These are phyloP conservation scores for Colaptes auratus DNA, from an alignment of 2,113 vertebrate species.

Conservation along the genomic window DNA sequence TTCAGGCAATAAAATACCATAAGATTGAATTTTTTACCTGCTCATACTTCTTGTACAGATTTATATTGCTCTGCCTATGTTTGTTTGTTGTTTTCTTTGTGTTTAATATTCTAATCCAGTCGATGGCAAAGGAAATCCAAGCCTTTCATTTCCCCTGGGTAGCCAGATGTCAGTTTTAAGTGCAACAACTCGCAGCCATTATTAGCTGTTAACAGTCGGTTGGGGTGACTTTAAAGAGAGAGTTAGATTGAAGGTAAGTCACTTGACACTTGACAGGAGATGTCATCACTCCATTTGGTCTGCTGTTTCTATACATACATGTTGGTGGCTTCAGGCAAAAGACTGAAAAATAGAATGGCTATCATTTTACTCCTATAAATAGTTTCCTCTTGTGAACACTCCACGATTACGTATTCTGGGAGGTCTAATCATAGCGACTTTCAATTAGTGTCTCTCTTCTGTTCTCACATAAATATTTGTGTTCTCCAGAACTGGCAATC, in stretches of 20 bases:
- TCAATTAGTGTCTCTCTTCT: neutral
- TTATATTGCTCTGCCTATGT: neutral
- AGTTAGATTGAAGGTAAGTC: neutral
- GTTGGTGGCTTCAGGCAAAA: neutral
- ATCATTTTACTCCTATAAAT: neutral
- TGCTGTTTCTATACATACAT: neutral
- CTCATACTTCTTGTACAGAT: neutral
- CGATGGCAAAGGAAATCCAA: neutral
- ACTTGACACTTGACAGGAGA: neutral
- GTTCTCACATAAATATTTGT: neutral
- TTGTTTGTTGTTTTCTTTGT: neutral
- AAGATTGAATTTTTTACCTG: neutral
- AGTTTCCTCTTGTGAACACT: neutral
- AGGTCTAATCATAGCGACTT: neutral
- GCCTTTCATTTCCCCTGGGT: neutral
- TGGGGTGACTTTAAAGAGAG: neutral
- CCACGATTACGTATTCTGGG: neutral
- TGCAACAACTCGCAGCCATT: neutral
- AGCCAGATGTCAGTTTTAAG: neutral
- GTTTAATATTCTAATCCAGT: neutral
- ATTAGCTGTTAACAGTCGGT: neutral
- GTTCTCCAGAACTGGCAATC: neutral
- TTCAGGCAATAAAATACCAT: neutral
- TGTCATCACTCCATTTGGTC: neutral
- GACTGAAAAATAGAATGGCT: neutral